Evolutionary conservation across 2,888 invertebrate species (phyloP).

Genomic region (Troilus luridus): DNA sequence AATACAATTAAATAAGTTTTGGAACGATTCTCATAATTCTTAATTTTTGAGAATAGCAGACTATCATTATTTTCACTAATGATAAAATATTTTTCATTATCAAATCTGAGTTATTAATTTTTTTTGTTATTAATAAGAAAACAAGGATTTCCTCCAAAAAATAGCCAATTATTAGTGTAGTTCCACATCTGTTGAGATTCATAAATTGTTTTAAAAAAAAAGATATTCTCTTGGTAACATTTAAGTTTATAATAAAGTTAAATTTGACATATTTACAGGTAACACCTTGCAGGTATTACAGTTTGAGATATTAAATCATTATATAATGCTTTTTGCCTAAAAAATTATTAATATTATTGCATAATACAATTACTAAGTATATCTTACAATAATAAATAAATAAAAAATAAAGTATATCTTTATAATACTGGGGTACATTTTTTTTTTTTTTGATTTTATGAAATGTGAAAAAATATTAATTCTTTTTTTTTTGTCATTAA

Average conservation of each 20-base stretch:
- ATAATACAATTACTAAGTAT: neutral
- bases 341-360: neutral
- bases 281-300: neutral
- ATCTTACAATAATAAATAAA: neutral
- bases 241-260: neutral
- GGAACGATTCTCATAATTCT: neutral
- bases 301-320: neutral
- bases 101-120: neutral
- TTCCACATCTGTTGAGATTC: neutral
- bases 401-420: neutral
- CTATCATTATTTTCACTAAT: neutral
- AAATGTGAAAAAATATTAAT: conserved; percentile 32
- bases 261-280: neutral
- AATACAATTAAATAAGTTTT: neutral
- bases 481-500: conserved; percentile 8
- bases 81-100: neutral
- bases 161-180: neutral
- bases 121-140: neutral
- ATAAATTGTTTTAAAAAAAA: neutral
- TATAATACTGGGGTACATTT: neutral
- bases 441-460: neutral
- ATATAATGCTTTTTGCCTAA: neutral
- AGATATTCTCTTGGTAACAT: neutral
- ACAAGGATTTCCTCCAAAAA: neutral
- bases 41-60: neutral